phyloP scores from a whole-genome alignment of 2,113 vertebrate genomes.

The Xiphophorus maculatus region DNA sequence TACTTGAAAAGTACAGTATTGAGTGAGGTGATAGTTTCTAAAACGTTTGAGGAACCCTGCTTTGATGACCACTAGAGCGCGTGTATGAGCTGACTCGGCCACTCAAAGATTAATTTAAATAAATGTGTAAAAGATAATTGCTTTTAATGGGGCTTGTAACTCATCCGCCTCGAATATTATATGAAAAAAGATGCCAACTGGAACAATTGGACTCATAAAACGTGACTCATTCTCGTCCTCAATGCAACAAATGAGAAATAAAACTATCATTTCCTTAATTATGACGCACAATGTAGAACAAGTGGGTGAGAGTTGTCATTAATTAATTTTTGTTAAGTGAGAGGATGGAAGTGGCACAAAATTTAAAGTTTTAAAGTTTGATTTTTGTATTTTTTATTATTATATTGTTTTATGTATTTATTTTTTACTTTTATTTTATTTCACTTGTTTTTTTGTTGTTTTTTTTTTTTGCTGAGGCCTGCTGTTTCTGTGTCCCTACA shows the following conservation, averaged over 20 bases:
- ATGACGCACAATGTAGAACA: not conserved
- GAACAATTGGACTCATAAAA: not conserved
- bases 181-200: not conserved
- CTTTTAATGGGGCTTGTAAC: not conserved
- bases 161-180: not conserved
- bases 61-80: conserved; percentile 14
- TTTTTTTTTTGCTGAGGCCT: not conserved
- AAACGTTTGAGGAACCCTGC: not conserved
- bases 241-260: not conserved
- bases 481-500: not conserved
- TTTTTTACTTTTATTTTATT: too few relatives aligned
- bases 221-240: not conserved
- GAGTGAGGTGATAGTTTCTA: not conserved
- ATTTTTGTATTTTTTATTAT: too few relatives aligned
- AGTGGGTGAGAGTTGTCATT: not conserved
- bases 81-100: not conserved
- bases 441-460: not conserved
- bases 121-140: not conserved
- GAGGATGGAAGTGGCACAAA: not conserved
- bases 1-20: not conserved
- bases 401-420: not conserved
- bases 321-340: not conserved
- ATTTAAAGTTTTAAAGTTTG: not conserved
- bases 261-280: not conserved
- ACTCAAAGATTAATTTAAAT: not conserved